Percentiles rank a stretch among this genome's conserved stretches.
Conservation (phyloP, 2,797 vertebrate species). For the Tinamus major region DNA sequence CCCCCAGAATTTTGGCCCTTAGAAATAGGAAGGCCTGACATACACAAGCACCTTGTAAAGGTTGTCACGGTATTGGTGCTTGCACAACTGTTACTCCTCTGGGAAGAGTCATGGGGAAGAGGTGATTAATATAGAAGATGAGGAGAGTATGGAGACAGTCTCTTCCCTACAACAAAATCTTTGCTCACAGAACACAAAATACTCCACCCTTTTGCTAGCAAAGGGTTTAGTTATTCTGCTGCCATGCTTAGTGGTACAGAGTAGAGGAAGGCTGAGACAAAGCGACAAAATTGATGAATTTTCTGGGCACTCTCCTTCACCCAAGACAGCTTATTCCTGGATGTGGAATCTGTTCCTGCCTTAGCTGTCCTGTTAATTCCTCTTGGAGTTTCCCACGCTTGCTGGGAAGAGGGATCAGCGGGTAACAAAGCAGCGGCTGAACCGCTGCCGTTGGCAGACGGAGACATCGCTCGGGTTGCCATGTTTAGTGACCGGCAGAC, state of each 20-base stretch:
- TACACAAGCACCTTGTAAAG: fast-evolving
- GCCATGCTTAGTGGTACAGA: neutral
- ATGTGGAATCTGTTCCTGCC: neutral
- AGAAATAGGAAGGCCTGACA: neutral
- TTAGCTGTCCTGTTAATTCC: neutral
- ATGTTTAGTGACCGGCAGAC: neutral
- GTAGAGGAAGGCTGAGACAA: neutral
- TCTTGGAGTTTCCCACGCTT: neutral
- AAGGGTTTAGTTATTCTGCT: neutral
- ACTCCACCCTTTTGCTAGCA: neutral
- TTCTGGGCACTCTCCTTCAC: neutral
- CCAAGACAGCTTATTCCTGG: neutral
- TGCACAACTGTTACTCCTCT: neutral
- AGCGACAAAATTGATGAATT: neutral
- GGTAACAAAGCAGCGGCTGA: slow-evolving; percentile 2
- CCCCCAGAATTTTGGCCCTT: neutral
- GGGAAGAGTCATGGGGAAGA: neutral
- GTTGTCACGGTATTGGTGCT: neutral
- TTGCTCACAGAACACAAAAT: neutral
- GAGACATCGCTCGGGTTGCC: neutral
- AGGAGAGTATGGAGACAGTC: neutral
- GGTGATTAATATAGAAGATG: neutral
- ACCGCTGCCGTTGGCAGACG: neutral
- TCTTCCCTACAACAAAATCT: neutral
- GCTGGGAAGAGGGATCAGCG: neutral